Conservation (phyloP, 2,888 invertebrate species). For the Volucella inflata region DNA sequence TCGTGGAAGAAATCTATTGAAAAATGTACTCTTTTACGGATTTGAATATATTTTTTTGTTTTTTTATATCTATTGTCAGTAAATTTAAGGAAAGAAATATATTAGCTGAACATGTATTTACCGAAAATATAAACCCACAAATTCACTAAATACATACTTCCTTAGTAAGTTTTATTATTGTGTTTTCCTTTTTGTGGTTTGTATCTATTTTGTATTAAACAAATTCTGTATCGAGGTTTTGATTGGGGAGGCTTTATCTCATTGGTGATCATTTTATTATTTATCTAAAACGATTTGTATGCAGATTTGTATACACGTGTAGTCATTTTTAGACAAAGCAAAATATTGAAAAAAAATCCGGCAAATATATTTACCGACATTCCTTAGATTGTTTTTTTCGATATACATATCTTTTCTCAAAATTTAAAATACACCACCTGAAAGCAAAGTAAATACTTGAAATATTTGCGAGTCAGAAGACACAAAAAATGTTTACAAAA, state of each 20-base stretch:
- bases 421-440: background rate
- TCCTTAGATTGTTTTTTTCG: conserved; percentile 3
- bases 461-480: too few species aligned
- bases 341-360: conserved; percentile 3
- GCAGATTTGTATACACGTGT: conserved; percentile 42
- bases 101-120: conserved; percentile 17
- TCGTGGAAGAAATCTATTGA: background rate
- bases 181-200: conserved; percentile 8
- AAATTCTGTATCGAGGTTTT: background rate
- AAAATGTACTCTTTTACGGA: background rate
- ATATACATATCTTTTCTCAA: background rate
- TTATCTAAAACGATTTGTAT: conserved; percentile 43
- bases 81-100: conserved; percentile 18
- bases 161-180: background rate
- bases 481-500: too few species aligned
- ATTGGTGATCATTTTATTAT: conserved; percentile 15
- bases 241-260: conserved; percentile 15
- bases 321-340: conserved; percentile 22
- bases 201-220: conserved; percentile 1
- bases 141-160: background rate
- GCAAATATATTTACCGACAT: conserved; percentile 24
- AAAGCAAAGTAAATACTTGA: too few species aligned
- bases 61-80: background rate
- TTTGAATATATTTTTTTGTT: conserved; percentile 5
- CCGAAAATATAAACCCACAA: conserved; percentile 26